Conservation (phyloP, 2,797 vertebrate genomes). For the Cyclopterus lumpus region DNA sequence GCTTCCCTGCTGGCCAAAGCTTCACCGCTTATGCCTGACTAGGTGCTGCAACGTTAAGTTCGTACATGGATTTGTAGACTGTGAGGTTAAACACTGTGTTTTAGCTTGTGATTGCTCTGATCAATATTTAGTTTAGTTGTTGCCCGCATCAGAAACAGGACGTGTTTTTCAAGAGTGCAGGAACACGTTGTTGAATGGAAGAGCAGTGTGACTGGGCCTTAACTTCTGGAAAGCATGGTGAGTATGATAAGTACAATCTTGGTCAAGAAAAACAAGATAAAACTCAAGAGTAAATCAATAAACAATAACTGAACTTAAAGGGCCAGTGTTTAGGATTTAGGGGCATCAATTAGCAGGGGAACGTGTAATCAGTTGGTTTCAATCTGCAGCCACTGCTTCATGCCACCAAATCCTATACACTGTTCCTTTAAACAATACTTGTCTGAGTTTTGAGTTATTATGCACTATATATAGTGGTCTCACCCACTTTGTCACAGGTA, state of each 20-base stretch:
- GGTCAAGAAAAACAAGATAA: neutral
- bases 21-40: conserved; percentile 19
- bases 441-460: neutral
- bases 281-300: neutral
- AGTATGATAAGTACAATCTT: neutral
- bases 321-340: neutral
- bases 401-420: neutral
- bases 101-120: too few species aligned
- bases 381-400: neutral
- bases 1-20: conserved; percentile 49
- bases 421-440: neutral
- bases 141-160: too few species aligned
- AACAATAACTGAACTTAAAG: neutral
- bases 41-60: conserved; percentile 43
- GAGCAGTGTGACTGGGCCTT: neutral
- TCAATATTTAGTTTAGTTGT: too few species aligned
- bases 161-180: neutral
- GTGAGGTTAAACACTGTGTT: neutral
- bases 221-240: neutral
- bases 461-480: neutral
- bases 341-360: neutral
- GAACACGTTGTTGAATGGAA: neutral
- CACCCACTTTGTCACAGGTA: neutral
- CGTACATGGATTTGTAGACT: neutral
- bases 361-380: neutral